Conservation (phyloP, 2,113 vertebrate species). For the Entelurus aequoreus region DNA sequence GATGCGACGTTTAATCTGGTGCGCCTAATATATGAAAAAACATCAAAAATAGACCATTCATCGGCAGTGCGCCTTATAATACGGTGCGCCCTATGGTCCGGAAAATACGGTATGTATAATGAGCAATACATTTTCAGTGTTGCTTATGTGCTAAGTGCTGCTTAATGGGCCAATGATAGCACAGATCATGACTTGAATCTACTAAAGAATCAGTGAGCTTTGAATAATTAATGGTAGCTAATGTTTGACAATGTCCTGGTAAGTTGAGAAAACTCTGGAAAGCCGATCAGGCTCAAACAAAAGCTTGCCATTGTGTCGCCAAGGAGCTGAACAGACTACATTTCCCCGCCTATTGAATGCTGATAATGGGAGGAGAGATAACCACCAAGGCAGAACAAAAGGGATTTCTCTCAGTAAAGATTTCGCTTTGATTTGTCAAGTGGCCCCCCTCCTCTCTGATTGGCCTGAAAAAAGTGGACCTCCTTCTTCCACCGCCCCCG, state of each 20-base stretch:
- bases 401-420: conserved; percentile 34
- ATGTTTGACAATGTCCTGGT: conserved; percentile 33
- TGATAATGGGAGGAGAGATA: conserved; percentile 56
- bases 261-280: conserved; percentile 34
- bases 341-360: conserved; percentile 58
- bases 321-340: conserved; percentile 36
- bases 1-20: no score
- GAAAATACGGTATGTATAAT: no score
- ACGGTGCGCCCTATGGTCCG: no score
- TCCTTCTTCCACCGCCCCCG: conserved; percentile 26
- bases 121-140: no score
- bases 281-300: conserved; percentile 47
- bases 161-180: neutral
- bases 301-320: conserved; percentile 32
- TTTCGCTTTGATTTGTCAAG: conserved; percentile 54
- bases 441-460: conserved; percentile 36
- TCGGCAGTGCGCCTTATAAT: no score
- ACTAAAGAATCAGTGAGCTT: conserved; percentile 1
- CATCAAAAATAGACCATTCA: no score
- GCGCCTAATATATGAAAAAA: no score
- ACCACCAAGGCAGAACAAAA: conserved; percentile 57
- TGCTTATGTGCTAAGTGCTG: neutral
- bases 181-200: conserved; percentile 12
- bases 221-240: conserved; percentile 27
- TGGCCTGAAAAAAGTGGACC: conserved; percentile 54